Conservation (phyloP, 1,140 invertebrate species). For the Neodiprion lecontei region DNA sequence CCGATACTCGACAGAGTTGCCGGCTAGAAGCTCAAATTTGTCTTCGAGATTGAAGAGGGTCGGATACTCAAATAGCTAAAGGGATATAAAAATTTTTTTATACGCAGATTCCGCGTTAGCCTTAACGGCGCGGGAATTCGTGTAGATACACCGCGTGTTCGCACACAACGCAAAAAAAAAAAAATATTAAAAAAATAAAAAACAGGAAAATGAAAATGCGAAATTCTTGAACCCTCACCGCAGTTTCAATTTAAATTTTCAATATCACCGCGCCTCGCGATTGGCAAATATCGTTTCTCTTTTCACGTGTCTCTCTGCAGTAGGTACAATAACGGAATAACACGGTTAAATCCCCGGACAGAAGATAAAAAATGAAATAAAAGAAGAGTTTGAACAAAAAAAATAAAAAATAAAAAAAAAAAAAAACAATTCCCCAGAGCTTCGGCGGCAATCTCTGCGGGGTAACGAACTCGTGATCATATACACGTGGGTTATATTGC, state of each 20-base stretch:
- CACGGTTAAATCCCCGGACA: not conserved
- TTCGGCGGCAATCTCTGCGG: too few species aligned
- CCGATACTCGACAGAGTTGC: not conserved
- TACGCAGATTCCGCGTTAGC: not conserved
- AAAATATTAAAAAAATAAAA: too few species aligned
- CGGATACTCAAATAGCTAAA: not conserved
- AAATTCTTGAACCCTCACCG: too few species aligned
- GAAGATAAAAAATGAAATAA: not conserved
- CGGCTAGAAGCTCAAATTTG: not conserved
- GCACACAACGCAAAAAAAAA: too few species aligned
- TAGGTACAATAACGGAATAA: too few species aligned
- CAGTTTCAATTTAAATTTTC: not conserved
- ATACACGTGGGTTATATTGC: too few species aligned
- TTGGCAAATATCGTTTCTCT: not conserved
- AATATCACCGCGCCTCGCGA: not conserved
- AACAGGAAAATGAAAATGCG: too few species aligned
- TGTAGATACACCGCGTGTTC: too few species aligned
- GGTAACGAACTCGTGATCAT: too few species aligned
- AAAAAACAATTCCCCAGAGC: not conserved
- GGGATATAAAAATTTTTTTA: not conserved
- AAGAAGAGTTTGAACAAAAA: not conserved
- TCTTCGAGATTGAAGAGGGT: constrained; percentile 1
- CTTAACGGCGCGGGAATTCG: too few species aligned
- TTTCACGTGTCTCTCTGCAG: too few species aligned
- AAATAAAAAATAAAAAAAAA: not conserved